Base-by-base conservation (phyloP, 2,797 vertebrate species). In the Macrochelys suwanniensis region DNA sequence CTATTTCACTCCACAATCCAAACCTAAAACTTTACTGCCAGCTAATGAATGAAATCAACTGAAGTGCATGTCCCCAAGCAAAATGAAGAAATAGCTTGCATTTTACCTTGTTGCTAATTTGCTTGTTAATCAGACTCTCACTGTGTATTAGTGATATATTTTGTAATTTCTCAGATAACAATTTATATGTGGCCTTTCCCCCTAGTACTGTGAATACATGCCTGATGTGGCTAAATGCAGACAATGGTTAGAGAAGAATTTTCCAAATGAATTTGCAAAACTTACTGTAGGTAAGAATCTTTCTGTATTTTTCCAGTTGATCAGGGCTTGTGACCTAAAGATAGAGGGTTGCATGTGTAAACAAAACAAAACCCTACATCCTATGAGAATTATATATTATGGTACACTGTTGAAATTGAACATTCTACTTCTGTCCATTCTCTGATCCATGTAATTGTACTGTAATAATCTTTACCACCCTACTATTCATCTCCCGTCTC, bases 211-310 rank as follows among this genome's bases (percentile, higher is more conserved):
- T 77, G 99, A 99, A 98, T 99, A 99, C 96, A 99, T 99, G 99
- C 99, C 99, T 31, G 99, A 99, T 97, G 99, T 99, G 49, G 98
- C 99, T 97, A 99, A 99, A 98, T 99, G 99, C 97, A 99, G 99
- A 96, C 99, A 99, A 25, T 99, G 99, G 99, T 98, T 99, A 95
- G 99, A 99, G 98, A 99, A 99, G 98, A 99, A 99, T 98, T 99
- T 99, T 94, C 99, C 99, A 90, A 99, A 99, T 95, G 99, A 99
- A 82, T 99, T 99, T 98, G 99, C 99, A 97, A 99, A 99, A 97
- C 98, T 99, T 97, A 99, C 99, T 97, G 98, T 99, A 95, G 99
- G 99, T 99, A 98, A 99, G 98, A 92, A 85, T 88, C n/a, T 95
- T 87, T 83, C 56, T 85, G 45, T 85, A 0, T 77, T 84, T 25